Evolutionary conservation across 2,113 vertebrate species (phyloP), one percentile per base, ranked within the genome.

Genomic region (Oreochromis aureus): DNA sequence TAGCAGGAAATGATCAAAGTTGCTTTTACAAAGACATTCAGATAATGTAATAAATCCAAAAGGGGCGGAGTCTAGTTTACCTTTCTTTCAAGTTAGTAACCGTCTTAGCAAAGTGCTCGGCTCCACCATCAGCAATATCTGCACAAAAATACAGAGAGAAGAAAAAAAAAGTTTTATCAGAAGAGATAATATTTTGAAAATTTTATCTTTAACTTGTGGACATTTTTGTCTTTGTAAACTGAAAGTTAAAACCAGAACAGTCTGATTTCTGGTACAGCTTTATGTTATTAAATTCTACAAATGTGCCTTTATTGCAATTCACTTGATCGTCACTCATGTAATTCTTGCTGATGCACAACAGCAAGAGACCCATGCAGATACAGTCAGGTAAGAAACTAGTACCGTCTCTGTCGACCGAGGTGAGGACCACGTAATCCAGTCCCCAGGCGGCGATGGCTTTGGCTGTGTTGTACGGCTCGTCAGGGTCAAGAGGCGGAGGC

Each of bases 351-450:
- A 30, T 51, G 6, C 27, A 32, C 46, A 51, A 78, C 71, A 78
- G 24, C 16, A 78, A 48, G 18, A 51, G 24, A 51, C 10, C 32
- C 24, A 8, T 30, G 24, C 24, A 51, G 19, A 24, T 3, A 32
- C 24, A 84, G n/a, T 13, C 10, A 34, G 9, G 19, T 6, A 30
- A 11, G 46, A 44, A 16, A 13, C 36, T 2, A 19, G 90, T 93
- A 99, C 99, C 99, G 1, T 99, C 99, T 94, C 99, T 96, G 95
- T 99, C 99, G 44, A 99, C 99, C 0, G 99, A 99, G 0, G 99
- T 99, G 85, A 99, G 92, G 16, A 99, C 98, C n/a, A 99, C 98
- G 0, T 99, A 99, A 93, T 99, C 98, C 93, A 99, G 94, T n/a
- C 98, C 98, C 99, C 99, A 99, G 19, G 96, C 97, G 1, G 97